Evolutionary conservation across 2,113 vertebrate genomes (phyloP), one percentile per base, ranked within the genome.

Genomic region (Tilapia sparmanii): DNA sequence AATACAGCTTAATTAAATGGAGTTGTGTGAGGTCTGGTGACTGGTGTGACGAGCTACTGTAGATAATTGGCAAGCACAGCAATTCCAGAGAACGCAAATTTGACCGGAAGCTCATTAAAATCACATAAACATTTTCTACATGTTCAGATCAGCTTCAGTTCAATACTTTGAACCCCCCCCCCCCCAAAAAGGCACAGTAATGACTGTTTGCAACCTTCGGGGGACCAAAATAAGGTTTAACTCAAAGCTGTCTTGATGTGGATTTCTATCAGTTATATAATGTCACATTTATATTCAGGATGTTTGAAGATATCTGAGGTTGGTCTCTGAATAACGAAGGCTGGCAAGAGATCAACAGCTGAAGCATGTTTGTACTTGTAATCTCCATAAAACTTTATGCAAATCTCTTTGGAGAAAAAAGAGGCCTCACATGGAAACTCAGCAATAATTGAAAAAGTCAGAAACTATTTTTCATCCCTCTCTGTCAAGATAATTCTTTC

Each of bases 301-400:
- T 82, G 83, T 88, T 79, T 89, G 78, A 90, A 84, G 66, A 83
- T 86, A 89, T 90, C 80, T 82, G 31, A 83, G 81, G 53, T 42
- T 3, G 11, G 80, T 82, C 22, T 63, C 59, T 53, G 54, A 83
- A 90, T 89, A 90, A 94, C 68, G 81, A 19, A 50, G 86, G 87
- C 80, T 85, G 82, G 83, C 83, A 91, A 85, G 35, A 84, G 33
- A 88, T 90, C 83, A 89, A 84, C 54, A 85, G 87, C 85, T 13
- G 8, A 90, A 90, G 63, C 47, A 86, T 85, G 86, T 88, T 54
- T 90, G 53, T 50, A 24, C n/a, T 80, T 54, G 22, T 92, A 91
- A 92, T 92, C 80, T 92, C 83, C 87, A 89, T 90, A 87, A 91
- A 91, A 91, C 81, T 79, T 90, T 55, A 91, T 89, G 86, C 81